These are phyloP conservation scores for Orestias chungarensis DNA, from an alignment of 2,797 vertebrate genomes.

Conservation along the genomic window DNA sequence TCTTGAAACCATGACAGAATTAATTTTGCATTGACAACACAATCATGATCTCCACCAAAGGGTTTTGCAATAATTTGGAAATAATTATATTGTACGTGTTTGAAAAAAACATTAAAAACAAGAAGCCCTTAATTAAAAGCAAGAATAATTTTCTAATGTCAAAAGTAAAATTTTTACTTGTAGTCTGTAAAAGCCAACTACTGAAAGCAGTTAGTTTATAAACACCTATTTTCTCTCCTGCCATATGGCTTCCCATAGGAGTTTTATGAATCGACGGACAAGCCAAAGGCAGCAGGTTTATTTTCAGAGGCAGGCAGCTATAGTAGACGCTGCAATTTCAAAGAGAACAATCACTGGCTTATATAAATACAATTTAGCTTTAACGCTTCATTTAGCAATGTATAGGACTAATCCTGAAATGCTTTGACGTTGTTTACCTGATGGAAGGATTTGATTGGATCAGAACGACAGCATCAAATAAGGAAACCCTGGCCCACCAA, in stretches of 20 bases:
- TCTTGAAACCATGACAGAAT: not conserved
- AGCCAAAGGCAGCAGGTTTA: conserved; percentile 6
- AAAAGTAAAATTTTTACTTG: not conserved
- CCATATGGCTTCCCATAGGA: not conserved
- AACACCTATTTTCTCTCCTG: not conserved
- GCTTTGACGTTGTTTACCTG: conserved; percentile 66
- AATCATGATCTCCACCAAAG: not conserved
- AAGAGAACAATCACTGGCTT: conserved; percentile 54
- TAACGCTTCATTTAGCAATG: conserved; percentile 37
- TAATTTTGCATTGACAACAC: not conserved
- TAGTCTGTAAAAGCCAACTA: not conserved
- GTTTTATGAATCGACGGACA: not conserved
- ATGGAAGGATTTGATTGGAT: conserved; percentile 54
- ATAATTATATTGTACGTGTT: not conserved
- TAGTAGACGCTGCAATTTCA: conserved; percentile 45
- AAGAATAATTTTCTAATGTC: not conserved
- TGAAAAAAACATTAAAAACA: not conserved
- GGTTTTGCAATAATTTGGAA: not conserved
- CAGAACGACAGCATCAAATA: conserved; percentile 65
- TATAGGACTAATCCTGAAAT: conserved; percentile 47
- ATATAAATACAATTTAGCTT: conserved; percentile 56
- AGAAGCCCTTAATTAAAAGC: not conserved
- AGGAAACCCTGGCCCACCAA: conserved; percentile 66
- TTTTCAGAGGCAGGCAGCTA: conserved; percentile 50
- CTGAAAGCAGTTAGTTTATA: not conserved